Evolutionary conservation across 2,888 invertebrate genomes (phyloP).

Genomic region (Watsonalla cultraria): DNA sequence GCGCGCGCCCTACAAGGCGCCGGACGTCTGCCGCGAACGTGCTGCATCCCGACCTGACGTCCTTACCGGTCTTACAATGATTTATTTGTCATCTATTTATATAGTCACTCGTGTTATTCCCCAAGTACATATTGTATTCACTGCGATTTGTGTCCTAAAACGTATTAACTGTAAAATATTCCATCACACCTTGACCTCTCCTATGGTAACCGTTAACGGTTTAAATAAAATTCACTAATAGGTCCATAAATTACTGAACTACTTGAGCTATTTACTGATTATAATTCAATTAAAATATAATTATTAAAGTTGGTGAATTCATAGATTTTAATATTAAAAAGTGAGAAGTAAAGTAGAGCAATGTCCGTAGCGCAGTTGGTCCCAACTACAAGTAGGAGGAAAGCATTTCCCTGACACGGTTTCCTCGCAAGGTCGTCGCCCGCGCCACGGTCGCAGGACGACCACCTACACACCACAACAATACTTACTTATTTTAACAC

Average conservation of each 20-base stretch:
- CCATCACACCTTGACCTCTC: no score
- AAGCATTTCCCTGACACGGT: constrained; percentile 68
- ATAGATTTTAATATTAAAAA: neutral
- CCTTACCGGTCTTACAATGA: constrained; percentile 28
- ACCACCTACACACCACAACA: constrained; percentile 2
- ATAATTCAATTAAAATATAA: no score
- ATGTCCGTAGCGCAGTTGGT: constrained; percentile 12
- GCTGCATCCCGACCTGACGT: constrained; percentile 36
- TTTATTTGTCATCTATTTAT: constrained; percentile 14
- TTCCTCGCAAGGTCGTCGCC: constrained; percentile 62
- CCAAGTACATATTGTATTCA: neutral
- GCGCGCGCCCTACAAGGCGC: constrained; percentile 42
- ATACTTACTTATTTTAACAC: neutral
- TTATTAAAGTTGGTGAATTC: no score
- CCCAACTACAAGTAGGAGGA: constrained; percentile 41
- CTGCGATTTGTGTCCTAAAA: no score
- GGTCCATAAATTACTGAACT: no score
- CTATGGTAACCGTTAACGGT: no score
- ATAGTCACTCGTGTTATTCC: neutral
- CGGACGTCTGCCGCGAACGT: constrained; percentile 61
- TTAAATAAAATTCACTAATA: no score
- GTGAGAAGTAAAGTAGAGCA: constrained; percentile 41
- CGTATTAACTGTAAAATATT: no score
- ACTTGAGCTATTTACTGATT: no score
- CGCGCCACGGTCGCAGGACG: constrained; percentile 45